These are phyloP conservation scores for Cyanistes caeruleus DNA, from an alignment of 2,113 vertebrate species.

Conservation along the genomic window DNA sequence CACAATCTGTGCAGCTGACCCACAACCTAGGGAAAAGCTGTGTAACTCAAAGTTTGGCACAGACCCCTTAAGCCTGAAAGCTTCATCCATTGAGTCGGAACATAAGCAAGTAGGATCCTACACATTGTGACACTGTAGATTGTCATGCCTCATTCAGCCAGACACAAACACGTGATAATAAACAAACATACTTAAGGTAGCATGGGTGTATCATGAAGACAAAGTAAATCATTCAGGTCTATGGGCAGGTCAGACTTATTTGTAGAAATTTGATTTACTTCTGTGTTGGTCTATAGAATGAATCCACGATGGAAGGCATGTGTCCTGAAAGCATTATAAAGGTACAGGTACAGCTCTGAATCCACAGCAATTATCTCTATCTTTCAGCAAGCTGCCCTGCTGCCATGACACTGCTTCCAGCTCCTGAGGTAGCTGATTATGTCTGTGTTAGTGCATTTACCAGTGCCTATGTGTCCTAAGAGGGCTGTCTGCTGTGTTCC, in stretches of 20 bases:
- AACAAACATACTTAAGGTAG: not conserved
- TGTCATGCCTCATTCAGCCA: not conserved
- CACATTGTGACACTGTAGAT: fast-evolving
- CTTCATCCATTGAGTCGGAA: not conserved
- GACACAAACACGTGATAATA: not conserved
- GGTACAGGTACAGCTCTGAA: not conserved
- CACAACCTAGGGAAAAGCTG: not conserved
- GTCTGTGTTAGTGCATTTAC: not conserved
- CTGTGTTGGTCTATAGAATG: not conserved
- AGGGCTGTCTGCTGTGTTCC: not conserved
- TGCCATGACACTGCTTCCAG: not conserved
- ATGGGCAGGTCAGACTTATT: not conserved
- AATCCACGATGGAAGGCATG: not conserved
- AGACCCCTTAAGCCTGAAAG: not conserved
- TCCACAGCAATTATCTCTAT: not conserved
- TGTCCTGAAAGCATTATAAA: not conserved
- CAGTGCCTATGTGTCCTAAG: not conserved
- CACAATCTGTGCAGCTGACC: not conserved
- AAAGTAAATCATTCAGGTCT: not conserved
- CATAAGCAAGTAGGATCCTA: not conserved
- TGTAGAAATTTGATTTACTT: not conserved
- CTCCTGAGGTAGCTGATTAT: not conserved
- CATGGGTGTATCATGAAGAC: not conserved
- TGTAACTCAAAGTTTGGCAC: not conserved
- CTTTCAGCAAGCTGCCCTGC: not conserved